Evolutionary conservation across 2,888 invertebrate species (phyloP).

Genomic region (Lithophane ornitopus): DNA sequence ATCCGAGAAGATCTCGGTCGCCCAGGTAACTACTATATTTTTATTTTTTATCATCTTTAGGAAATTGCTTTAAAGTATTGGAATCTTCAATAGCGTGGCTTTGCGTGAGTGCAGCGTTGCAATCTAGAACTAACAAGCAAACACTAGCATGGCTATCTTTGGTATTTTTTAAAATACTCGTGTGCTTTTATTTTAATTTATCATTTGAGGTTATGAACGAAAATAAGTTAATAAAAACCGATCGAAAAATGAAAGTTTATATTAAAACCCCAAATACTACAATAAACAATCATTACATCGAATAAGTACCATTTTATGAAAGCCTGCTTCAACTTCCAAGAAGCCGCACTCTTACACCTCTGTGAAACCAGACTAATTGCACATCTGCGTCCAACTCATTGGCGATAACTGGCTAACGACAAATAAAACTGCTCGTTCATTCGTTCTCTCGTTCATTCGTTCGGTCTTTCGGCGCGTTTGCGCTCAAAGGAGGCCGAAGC

Average conservation of each 20-base stretch:
- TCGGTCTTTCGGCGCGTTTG: constrained; percentile 82
- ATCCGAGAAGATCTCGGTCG: too few relatives aligned
- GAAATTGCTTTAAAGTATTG: too few relatives aligned
- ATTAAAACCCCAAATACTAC: constrained; percentile 17
- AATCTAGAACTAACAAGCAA: too few relatives aligned
- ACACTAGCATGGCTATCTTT: too few relatives aligned
- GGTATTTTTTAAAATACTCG: not conserved
- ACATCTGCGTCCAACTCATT: constrained; percentile 74
- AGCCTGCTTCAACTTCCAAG: constrained; percentile 17
- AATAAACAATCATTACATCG: constrained; percentile 43
- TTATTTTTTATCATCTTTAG: too few relatives aligned
- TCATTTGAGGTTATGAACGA: constrained; percentile 5
- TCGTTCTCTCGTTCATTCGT: constrained; percentile 74
- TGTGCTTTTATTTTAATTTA: not conserved
- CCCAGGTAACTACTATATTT: too few relatives aligned
- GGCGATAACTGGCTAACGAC: constrained; percentile 79
- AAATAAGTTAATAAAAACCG: constrained; percentile 13
- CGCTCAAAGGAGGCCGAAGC: constrained; percentile 86
- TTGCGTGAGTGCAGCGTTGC: too few relatives aligned
- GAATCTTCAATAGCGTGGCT: too few relatives aligned
- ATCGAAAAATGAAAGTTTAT: constrained; percentile 24
- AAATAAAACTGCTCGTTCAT: constrained; percentile 84
- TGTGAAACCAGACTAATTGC: constrained; percentile 59
- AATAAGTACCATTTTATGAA: constrained; percentile 34
- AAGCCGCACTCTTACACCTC: constrained; percentile 59